phyloP scores from a whole-genome alignment of 2,113 vertebrate genomes.

The Neopipo cinnamomea region DNA sequence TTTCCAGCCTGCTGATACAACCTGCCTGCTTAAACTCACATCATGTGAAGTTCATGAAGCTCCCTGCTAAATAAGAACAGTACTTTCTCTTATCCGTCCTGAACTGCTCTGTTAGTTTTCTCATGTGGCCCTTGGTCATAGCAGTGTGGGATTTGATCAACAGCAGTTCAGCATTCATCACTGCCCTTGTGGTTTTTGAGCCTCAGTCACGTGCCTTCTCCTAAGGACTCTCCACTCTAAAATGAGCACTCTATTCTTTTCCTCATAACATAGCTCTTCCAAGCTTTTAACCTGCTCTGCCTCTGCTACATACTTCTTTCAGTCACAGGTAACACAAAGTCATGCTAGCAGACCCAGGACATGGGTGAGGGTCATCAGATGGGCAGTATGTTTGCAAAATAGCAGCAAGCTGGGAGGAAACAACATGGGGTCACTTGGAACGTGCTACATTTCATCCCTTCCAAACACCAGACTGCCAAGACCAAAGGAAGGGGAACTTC shows the following conservation, averaged over 20 bases:
- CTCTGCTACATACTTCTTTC: background rate
- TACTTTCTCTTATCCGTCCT: background rate
- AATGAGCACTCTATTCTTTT: background rate
- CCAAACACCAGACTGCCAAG: background rate
- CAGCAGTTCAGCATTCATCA: background rate
- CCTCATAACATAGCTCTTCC: background rate
- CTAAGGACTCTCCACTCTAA: background rate
- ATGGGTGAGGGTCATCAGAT: background rate
- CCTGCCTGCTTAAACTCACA: background rate
- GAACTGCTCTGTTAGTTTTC: background rate
- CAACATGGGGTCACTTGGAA: fast-evolving
- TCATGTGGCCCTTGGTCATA: background rate
- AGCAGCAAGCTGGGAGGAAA: background rate
- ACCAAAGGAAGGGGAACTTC: background rate
- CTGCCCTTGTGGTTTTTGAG: background rate
- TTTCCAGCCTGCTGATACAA: fast-evolving
- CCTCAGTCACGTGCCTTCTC: background rate
- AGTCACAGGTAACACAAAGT: background rate
- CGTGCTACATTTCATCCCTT: fast-evolving
- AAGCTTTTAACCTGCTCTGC: background rate
- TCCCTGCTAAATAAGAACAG: background rate
- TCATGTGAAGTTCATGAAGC: background rate
- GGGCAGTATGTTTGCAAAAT: background rate
- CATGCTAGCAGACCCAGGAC: background rate
- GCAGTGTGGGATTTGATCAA: background rate